Base-by-base conservation (phyloP, 1,140 invertebrate species). In the Lordiphosa mommai region DNA sequence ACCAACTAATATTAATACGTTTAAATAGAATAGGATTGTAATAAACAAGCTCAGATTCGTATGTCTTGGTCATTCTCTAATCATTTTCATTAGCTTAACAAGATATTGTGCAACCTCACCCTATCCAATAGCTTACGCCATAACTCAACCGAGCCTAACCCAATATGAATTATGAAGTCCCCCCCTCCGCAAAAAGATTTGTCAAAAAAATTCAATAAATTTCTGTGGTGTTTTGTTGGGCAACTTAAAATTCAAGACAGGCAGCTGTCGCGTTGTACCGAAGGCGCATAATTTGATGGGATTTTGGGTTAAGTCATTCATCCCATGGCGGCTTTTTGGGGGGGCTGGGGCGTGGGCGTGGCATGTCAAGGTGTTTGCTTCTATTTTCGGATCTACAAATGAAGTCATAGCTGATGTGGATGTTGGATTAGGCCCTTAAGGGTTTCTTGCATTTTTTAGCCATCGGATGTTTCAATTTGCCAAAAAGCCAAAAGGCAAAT, bases 191-290 rank as follows among this genome's bases (percentile, higher is more conserved):
- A 27, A 27, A 27, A 27, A 40, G 34, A 12, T 46, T 43, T 43
- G 40, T 43, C 20, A 27, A 27, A 43, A 14, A 43, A 29, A 23
- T 43, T 27, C 6, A 12, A 12, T 36, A 6, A 6, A 6, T 36
- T 13, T 43, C 27, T 43, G 40, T 20, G 10, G 40, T 29, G 20
- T 20, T 29, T 20, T 13, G 40, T 43, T 43, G 40, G 33, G 32
- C 43, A 58, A 50, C 41, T 80, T 80, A 63, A 80, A 71, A 80
- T 80, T 80, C 76, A 80, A 80, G 71, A 80, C 76, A 61, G 76
- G 76, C 76, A 82, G 74, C 63, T 37, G 10, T 4, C 27, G 6
- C 27, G 27, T 32, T 9, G 13, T 13, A 53, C 23, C 67, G 36
- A 59, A 66, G 33, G 65, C 70, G 70, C 70, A 80, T 80, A 82